Evolutionary conservation across 1,140 invertebrate genomes (phyloP), one percentile per base, ranked within the genome.

Genomic region (Hylaeus anthracinus): DNA sequence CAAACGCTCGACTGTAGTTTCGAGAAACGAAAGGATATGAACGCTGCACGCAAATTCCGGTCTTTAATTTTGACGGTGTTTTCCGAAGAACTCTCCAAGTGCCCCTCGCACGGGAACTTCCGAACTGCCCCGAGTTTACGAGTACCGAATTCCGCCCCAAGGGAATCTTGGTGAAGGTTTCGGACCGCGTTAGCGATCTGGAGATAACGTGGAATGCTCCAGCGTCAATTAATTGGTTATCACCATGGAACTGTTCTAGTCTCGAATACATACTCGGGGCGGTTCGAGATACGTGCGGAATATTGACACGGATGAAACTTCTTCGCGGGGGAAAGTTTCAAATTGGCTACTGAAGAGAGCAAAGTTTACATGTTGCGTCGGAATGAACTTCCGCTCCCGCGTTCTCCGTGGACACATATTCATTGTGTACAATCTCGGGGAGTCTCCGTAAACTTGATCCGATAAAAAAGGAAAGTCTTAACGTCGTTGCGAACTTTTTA

Each of bases 331-430:
- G 14, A 61, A 72, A 78, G 48, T 72, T 76, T 78, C 56, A 78
- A 72, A 78, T 78, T 78, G 75, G 75, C 67, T 53, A 26, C 37
- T 5, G 67, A 48, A 43, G n/a, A 53, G 56, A 53, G 67, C n/a
- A 45, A 78, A 78, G 67, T 78, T 71, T 60, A 63, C 56, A 14
- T 61, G 75, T 61, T 10, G 39, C 48, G 56, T 10, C 67, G 71
- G 67, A 78, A 78, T 78, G 67, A 69, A 72, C 58, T 63, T n/a
- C 48, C 67, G 66, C 39, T 71, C 53, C 45, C 67, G 67, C 37
- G 15, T 72, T 14, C 75, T 15, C 15, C 2, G 58, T 9, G 67
- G 48, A 10, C 75, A 12, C 56, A 69, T 61, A 71, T 69, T 53
- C 75, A 43, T 4, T 2, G 37, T 37, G 26, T n/a, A 43, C 43